Conservation (phyloP, 2,113 vertebrate genomes). For the Ochotona princeps region DNA sequence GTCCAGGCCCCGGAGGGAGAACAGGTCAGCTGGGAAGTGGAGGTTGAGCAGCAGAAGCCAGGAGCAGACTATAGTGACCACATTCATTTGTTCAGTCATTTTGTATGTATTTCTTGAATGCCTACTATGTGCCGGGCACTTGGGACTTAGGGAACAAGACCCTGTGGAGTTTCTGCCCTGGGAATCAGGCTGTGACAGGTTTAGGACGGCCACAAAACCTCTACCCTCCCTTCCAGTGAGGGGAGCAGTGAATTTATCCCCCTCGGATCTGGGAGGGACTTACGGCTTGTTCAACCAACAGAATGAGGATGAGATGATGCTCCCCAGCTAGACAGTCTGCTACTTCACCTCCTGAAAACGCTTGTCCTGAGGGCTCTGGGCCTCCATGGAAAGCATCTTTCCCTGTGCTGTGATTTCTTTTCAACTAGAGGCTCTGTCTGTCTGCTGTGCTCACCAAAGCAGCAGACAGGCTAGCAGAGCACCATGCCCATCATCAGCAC, state of each 20-base stretch:
- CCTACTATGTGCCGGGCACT: background rate
- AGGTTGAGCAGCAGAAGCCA: background rate
- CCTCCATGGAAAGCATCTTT: too few species aligned
- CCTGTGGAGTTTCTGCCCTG: background rate
- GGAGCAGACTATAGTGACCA: background rate
- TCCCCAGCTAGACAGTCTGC: background rate
- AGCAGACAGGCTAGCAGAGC: background rate
- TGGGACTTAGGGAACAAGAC: background rate
- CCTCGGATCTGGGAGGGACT: background rate
- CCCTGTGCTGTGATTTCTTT: too few species aligned
- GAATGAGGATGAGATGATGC: background rate
- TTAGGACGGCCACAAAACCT: background rate
- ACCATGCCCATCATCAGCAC: fast-evolving
- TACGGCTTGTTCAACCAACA: background rate
- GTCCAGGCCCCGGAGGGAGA: too few species aligned
- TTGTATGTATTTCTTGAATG: background rate
- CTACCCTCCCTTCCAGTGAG: background rate
- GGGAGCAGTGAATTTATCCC: fast-evolving
- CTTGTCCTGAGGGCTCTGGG: background rate
- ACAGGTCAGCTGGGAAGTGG: background rate
- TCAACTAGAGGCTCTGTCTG: fast-evolving
- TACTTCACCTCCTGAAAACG: background rate
- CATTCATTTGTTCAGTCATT: background rate
- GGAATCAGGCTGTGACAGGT: background rate
- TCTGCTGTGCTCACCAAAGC: too few species aligned